Evolutionary conservation across 2,888 invertebrate genomes (phyloP), one percentile per base, ranked within the genome.

Genomic region (Helleia helle): DNA sequence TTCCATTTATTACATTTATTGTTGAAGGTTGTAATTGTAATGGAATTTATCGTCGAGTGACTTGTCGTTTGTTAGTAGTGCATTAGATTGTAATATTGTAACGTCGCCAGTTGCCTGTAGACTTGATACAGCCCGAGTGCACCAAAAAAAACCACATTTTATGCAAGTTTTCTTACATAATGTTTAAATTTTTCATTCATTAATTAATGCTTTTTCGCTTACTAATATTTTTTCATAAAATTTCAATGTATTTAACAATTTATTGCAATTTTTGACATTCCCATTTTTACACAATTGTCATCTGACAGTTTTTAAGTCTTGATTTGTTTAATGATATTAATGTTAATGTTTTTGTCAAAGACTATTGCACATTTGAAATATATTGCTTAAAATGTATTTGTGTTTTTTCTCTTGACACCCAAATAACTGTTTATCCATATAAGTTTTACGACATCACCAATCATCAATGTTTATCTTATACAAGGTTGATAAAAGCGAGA

Each of bases 101-200:
- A 9, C 30, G n/a, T n/a, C n/a, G n/a, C n/a, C n/a, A n/a, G 2
- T 15, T 15, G 5, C 30, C 30, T 15, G 5, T 30, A 30, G 6
- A 18, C 34, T 18, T 12, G 31, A 18, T 22, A 12, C 34, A 18
- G 34, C 34, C 34, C 22, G 12, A 34, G 17, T 17, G 12, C 15
- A n/a, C 12, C 12, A 34, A 9, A 18, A 9, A 18, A 18, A 34
- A 34, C 7, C 12, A 34, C 34, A 34, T 34, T 34, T 34, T 34
- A 22, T 34, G 34, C 34, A 34, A 34, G 18, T 34, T 34, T 18
- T 34, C n/a, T n/a, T n/a, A n/a, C n/a, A n/a, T n/a, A n/a, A n/a
- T n/a, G n/a, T n/a, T n/a, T n/a, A n/a, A n/a, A n/a, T n/a, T n/a
- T n/a, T n/a, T n/a, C n/a, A n/a, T n/a, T n/a, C n/a, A n/a, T n/a